Evolutionary conservation across 37 sponge, comb jelly and placozoan genomes (phyloP).

Genomic region (Ephydatia muelleri): DNA sequence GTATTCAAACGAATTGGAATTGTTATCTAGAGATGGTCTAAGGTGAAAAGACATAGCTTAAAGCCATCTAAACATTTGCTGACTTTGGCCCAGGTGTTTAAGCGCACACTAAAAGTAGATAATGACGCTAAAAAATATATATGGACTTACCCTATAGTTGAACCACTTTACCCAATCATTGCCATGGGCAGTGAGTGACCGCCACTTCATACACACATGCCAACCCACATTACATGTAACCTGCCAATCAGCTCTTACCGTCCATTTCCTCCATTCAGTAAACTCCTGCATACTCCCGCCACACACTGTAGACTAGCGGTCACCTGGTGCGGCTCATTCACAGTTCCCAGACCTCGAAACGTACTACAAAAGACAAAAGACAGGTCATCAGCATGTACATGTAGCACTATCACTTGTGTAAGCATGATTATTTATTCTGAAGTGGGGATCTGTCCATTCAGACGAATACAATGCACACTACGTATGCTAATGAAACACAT

Average conservation of each 20-base stretch:
- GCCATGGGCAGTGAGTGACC: neutral
- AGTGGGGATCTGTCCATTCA: neutral
- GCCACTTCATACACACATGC: neutral
- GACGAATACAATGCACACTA: no score
- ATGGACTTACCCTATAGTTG: neutral
- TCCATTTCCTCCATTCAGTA: conserved; percentile 54
- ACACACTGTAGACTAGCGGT: conserved; percentile 79
- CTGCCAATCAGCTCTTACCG: conserved; percentile 1
- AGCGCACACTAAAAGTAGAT: no score
- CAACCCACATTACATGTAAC: no score
- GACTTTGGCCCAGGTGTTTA: no score
- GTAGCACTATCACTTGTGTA: neutral
- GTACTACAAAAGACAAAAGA: conserved; percentile 35
- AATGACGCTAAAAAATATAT: no score
- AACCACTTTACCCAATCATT: neutral
- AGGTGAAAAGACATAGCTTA: no score
- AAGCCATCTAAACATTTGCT: no score
- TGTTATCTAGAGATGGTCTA: no score
- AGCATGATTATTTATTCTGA: neutral
- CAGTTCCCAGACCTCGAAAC: conserved; percentile 79
- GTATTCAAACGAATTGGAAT: no score
- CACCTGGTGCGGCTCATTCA: conserved; percentile 95
- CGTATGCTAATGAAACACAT: neutral
- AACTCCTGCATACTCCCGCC: conserved; percentile 55
- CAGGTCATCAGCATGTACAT: neutral